A percentile compares a stretch with the other conserved stretches of the same genome.
Conservation (phyloP, 2,888 invertebrate genomes). For the Apamea crenata region DNA sequence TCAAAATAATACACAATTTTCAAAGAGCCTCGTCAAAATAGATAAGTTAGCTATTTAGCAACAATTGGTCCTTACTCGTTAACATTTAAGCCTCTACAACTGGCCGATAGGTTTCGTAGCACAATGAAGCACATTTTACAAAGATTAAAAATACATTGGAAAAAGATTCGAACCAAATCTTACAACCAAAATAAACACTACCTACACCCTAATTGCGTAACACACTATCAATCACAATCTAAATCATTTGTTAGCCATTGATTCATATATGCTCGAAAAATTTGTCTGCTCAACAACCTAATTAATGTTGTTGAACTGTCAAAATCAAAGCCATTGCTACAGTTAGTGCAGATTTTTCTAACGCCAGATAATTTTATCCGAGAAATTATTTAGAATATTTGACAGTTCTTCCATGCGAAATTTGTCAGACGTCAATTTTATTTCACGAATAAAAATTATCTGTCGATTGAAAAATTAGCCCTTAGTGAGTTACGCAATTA, state of each 20-base stretch:
- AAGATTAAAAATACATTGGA: background rate
- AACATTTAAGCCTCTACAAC: conserved; percentile 62
- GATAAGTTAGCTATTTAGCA: conserved; percentile 6
- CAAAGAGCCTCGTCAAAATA: conserved; percentile 60
- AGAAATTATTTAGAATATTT: too few relatives aligned
- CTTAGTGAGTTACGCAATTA: background rate
- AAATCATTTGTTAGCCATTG: background rate
- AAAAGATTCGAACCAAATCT: background rate
- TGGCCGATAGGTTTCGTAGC: conserved; percentile 50
- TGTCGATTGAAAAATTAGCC: too few relatives aligned
- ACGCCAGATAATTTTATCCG: too few relatives aligned
- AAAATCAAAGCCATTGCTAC: too few relatives aligned
- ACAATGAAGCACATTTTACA: conserved; percentile 6
- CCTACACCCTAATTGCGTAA: background rate
- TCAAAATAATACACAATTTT: conserved; percentile 48
- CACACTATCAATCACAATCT: background rate
- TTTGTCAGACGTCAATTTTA: too few relatives aligned
- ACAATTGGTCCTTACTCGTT: conserved; percentile 56
- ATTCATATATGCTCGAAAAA: too few relatives aligned
- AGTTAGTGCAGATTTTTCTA: too few relatives aligned
- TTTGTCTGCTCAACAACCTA: too few relatives aligned
- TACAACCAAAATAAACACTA: background rate
- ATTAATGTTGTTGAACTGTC: too few relatives aligned
- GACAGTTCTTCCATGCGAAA: too few relatives aligned
- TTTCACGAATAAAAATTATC: too few relatives aligned